Base-by-base conservation (phyloP, 2,797 vertebrate genomes). In the Malurus splendens region DNA sequence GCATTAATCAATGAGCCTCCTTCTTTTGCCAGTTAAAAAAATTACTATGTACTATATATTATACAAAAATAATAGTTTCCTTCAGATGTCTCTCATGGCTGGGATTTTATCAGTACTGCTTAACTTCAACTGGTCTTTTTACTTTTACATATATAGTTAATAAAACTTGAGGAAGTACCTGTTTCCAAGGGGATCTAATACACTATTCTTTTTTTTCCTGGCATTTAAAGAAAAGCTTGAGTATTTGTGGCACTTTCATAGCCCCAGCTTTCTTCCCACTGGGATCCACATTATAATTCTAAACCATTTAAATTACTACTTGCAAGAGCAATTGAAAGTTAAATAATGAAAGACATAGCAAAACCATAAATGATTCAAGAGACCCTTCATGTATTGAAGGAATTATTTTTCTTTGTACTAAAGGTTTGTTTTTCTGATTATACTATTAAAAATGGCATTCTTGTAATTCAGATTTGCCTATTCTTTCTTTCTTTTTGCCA, bases 161-260 rank as follows among this genome's bases (percentile, higher is more conserved):
- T 90, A 88, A 87, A 96, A 94, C 71, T 81, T 82, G 70, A 75
- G 88, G 87, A 94, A 95, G 77, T 84, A 96, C 93, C 91, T 94
- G 75, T 73, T 93, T 90, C 41, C 82, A 93, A 15, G 80, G 42
- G 32, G 19, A 87, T 91, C 42, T 70, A 68, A 93, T 41, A 81
- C 38, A 81, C 66, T 73, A n/a, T 39, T 67, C 87, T 83, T 90
- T 89, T 44, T 44, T 82, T 90, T 91, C 87, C 79, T 89, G 22
- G 71, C 44, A 82, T 72, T 82, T 77, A 80, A 89, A 83, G 42
- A 82, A 66, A 92, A 86, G 44, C 68, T 52, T 67, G 59, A 82
- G 55, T 87, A 87, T 75, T 90, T 82, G 90, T 44, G 66, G 66
- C 82, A 82, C 64, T 82, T 86, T 71, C 78, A 86, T 16, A 88